Percentiles rank a stretch among this genome's conserved stretches.
Conservation (phyloP, 23 tunicate species). For the Halocynthia roretzi region DNA sequence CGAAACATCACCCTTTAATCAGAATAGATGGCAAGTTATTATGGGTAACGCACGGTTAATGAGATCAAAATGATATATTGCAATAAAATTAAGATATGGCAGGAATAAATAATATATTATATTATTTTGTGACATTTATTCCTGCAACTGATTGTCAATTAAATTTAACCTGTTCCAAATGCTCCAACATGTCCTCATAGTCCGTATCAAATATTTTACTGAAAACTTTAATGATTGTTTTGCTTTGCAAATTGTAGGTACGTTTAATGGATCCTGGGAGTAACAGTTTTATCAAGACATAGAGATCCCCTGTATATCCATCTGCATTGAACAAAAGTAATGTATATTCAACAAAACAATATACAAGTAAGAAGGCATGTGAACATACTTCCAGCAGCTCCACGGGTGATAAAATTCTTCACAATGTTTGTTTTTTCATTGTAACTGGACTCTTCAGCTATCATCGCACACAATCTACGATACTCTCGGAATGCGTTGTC, state of each 20-base stretch:
- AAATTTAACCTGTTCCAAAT: slow-evolving; percentile 57
- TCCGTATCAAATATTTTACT: slow-evolving; percentile 62
- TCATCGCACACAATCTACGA: slow-evolving; percentile 77
- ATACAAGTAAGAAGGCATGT: neutral
- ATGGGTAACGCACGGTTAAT: too few species aligned
- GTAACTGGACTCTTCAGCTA: slow-evolving; percentile 90
- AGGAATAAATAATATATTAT: too few species aligned
- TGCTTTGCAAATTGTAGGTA: slow-evolving; percentile 78
- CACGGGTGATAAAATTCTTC: slow-evolving; percentile 46
- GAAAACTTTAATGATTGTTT: slow-evolving; percentile 72
- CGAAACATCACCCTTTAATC: slow-evolving; percentile 66
- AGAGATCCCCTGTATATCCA: slow-evolving; percentile 77
- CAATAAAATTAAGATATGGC: too few species aligned
- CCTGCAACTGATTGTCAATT: neutral
- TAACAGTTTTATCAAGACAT: slow-evolving; percentile 51
- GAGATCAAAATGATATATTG: too few species aligned
- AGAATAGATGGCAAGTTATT: too few species aligned
- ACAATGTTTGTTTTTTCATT: slow-evolving; percentile 83
- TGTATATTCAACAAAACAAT: neutral
- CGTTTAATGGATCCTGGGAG: slow-evolving; percentile 79
- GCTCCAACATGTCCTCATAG: slow-evolving; percentile 79
- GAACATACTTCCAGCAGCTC: slow-evolving; percentile 38
- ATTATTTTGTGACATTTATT: too few species aligned
- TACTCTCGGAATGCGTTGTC: slow-evolving; percentile 88
- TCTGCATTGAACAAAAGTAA: slow-evolving; percentile 5